Percentiles rank a stretch among this genome's conserved stretches.
Evolutionary conservation across 2,113 vertebrate species (phyloP).

Genomic region (Epinephelus fuscoguttatus): DNA sequence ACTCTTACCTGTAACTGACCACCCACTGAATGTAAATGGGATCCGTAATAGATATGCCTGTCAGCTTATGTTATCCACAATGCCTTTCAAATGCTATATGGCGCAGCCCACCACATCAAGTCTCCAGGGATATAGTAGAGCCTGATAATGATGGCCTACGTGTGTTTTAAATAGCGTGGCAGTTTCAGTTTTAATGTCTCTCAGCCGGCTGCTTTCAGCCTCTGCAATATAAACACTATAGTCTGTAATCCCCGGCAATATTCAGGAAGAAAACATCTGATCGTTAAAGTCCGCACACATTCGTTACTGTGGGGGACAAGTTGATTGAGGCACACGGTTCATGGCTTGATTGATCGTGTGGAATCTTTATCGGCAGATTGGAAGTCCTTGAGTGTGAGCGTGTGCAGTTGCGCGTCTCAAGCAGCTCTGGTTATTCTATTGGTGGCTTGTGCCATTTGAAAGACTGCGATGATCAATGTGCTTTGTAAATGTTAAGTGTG

Average conservation of each 20-base stretch:
- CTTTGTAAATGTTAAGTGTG: conserved; percentile 66
- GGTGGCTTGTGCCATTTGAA: conserved; percentile 59
- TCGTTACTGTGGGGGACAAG: conserved; percentile 21
- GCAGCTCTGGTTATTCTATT: conserved; percentile 47
- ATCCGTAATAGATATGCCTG: conserved; percentile 67
- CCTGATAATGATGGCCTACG: conserved; percentile 60
- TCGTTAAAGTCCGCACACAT: conserved; percentile 21
- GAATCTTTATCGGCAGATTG: conserved; percentile 43
- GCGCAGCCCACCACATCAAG: conserved; percentile 54
- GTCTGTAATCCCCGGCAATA: conserved; percentile 27
- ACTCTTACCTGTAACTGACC: conserved; percentile 67
- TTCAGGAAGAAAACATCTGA: conserved; percentile 28
- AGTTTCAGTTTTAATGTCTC: conserved; percentile 47
- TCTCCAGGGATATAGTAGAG: conserved; percentile 44
- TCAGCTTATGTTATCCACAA: conserved; percentile 69
- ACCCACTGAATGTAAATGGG: conserved; percentile 65
- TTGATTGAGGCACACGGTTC: conserved; percentile 2
- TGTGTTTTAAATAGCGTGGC: conserved; percentile 57
- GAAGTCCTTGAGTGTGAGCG: conserved; percentile 16
- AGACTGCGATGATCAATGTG: conserved; percentile 56
- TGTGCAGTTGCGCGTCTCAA: conserved; percentile 26
- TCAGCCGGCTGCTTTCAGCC: conserved; percentile 13
- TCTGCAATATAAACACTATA: not conserved
- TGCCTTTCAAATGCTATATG: conserved; percentile 48
- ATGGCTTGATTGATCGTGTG: conserved; percentile 41